Conservation (phyloP, 2,888 invertebrate genomes). For the Plagodis pulveraria region DNA sequence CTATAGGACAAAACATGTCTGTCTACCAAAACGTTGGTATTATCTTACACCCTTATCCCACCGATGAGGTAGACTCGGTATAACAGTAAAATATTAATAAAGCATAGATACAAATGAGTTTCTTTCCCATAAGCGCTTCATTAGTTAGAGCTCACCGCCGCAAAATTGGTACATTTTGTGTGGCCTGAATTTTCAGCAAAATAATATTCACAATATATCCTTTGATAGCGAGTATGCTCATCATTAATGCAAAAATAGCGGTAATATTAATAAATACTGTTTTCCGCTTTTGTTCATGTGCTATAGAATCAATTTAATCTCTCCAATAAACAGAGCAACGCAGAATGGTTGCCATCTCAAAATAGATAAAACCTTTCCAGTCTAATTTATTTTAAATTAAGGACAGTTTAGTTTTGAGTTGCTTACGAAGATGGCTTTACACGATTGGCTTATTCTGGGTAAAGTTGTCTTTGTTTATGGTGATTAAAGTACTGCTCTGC, state of each 20-base stretch:
- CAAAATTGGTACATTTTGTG: slow-evolving; percentile 1
- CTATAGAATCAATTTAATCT: slow-evolving; percentile 51
- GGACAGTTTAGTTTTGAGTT: slow-evolving; percentile 36
- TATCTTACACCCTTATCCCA: too few relatives aligned
- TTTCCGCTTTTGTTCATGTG: slow-evolving; percentile 44
- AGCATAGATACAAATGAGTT: background rate
- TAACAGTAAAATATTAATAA: background rate
- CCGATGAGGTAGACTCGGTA: too few relatives aligned
- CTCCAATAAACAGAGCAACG: slow-evolving; percentile 48
- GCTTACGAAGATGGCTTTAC: slow-evolving; percentile 25
- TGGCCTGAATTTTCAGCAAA: slow-evolving; percentile 3
- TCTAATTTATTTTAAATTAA: slow-evolving; percentile 53
- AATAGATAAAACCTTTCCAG: slow-evolving; percentile 54
- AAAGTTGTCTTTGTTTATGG: background rate
- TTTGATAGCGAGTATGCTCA: slow-evolving; percentile 14
- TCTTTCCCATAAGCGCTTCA: slow-evolving; percentile 1
- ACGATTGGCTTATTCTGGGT: slow-evolving; percentile 10
- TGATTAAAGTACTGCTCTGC: too few relatives aligned
- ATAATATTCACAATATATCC: slow-evolving; percentile 6
- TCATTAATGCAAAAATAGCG: slow-evolving; percentile 40
- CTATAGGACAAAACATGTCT: too few relatives aligned
- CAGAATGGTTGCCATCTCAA: slow-evolving; percentile 51
- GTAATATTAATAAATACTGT: slow-evolving; percentile 41
- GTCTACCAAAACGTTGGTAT: too few relatives aligned
- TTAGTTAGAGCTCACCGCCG: background rate